Evolutionary conservation across 2,888 invertebrate genomes (phyloP), one percentile per base, ranked within the genome.

Genomic region (Drosophila subquinaria): DNA sequence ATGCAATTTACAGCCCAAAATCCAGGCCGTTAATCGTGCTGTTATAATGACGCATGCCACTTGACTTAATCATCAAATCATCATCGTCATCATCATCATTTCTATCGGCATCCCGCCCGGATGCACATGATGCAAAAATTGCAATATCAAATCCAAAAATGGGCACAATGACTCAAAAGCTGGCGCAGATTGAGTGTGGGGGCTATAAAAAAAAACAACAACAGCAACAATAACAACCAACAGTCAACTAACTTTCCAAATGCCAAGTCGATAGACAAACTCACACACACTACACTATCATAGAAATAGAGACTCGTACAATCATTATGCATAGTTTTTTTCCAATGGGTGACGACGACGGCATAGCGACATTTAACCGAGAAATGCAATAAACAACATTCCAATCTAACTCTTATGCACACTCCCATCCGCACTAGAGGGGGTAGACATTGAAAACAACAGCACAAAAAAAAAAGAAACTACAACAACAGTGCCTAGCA

Each of bases 301-400:
- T 56, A 57, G 33, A 40, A 45, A 56, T 35, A 38, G 20, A 64
- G 57, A 59, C 57, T 62, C 59, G 57, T 47, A 70, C 68, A 75
- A 69, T 72, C 78, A 86, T 83, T 81, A 83, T 82, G 78, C 81
- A 86, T 64, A 76, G 69, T 71, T 59, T 30, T 27, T 75, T 70
- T 66, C 62, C 70, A 75, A 62, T 64, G 62, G 74, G 43, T 68
- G 80, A 59, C 66, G 72, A 62, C 69, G 52, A 48, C 56, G 13
- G 5, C 67, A 17, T 72, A 52, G 53, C 83, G 73, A 76, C 76
- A 82, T 85, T 82, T 80, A 85, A 68, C 83, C 75, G 65, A 78
- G 68, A 81, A 83, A 87, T 83, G 84, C 82, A 87, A 81, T 84
- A 79, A 88, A 82, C 82, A 85, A 72, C 82, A 84, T 84, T 88